Conservation (phyloP, 2,113 vertebrate species). For the Oophaga pumilio region DNA sequence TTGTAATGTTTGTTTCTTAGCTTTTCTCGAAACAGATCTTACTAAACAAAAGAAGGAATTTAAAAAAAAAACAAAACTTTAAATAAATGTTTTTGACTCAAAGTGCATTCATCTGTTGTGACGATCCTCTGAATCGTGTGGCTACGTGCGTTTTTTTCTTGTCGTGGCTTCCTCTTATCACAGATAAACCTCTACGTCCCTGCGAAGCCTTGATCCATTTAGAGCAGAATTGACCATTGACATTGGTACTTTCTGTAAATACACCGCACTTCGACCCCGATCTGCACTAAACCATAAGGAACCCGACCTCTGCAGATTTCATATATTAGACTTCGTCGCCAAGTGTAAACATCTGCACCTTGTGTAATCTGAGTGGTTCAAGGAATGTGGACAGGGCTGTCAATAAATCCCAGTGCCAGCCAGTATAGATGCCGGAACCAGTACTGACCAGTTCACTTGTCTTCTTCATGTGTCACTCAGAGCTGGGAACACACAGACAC, state of each 20-base stretch:
- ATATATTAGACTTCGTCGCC: neutral
- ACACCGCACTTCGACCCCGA: too few species aligned
- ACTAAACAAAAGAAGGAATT: too few species aligned
- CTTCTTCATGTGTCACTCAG: neutral
- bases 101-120: neutral
- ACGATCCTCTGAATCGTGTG: neutral
- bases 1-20: too few species aligned
- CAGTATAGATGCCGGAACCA: neutral
- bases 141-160: neutral
- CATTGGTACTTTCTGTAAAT: neutral
- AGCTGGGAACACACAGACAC: neutral
- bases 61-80: too few species aligned
- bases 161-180: neutral
- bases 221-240: neutral
- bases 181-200: too few species aligned
- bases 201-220: neutral
- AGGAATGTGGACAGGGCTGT: neutral
- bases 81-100: neutral
- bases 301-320: neutral
- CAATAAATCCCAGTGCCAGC: neutral
- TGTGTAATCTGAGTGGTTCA: neutral
- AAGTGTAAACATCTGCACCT: constrained; percentile 1
- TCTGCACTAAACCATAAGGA: neutral
- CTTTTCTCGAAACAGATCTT: too few species aligned
- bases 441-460: neutral